These are phyloP conservation scores for Halcyon malimbica DNA, from an alignment of 2,113 vertebrate genomes.

Conservation along the genomic window DNA sequence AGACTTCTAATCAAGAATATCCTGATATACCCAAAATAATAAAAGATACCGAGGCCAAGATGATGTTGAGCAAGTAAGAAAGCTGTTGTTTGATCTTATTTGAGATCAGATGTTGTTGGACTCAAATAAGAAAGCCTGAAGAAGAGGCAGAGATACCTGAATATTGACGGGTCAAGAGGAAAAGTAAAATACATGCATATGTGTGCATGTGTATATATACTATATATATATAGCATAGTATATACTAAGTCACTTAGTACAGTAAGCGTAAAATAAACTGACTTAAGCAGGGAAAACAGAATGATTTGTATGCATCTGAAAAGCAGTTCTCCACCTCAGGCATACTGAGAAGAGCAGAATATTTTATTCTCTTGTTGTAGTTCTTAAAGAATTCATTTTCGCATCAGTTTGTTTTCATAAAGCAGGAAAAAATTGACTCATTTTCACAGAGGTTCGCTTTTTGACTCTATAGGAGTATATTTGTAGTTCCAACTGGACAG, in stretches of 20 bases:
- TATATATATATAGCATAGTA: too few relatives aligned
- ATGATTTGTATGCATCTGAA: neutral
- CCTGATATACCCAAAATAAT: neutral
- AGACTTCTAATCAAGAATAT: neutral
- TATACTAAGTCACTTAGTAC: neutral
- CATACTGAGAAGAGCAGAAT: neutral
- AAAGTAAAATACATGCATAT: neutral
- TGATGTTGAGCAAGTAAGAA: neutral
- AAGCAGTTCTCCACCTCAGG: neutral
- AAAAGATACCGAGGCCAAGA: neutral
- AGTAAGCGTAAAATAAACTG: neutral
- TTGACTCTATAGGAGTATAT: neutral
- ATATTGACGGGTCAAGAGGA: neutral
- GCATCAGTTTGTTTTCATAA: neutral
- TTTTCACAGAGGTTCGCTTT: neutral
- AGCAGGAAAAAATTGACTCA: neutral
- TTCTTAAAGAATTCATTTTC: neutral
- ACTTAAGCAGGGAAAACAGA: neutral
- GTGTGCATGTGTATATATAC: neutral
- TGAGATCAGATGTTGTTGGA: neutral
- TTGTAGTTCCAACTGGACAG: neutral
- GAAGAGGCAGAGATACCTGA: neutral
- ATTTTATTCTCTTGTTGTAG: neutral
- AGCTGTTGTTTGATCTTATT: neutral
- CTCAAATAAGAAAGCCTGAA: neutral